Percentiles rank a stretch among this genome's conserved stretches.
phyloP scores from a whole-genome alignment of 2,113 vertebrate genomes.

The Dipodomys ordii region DNA sequence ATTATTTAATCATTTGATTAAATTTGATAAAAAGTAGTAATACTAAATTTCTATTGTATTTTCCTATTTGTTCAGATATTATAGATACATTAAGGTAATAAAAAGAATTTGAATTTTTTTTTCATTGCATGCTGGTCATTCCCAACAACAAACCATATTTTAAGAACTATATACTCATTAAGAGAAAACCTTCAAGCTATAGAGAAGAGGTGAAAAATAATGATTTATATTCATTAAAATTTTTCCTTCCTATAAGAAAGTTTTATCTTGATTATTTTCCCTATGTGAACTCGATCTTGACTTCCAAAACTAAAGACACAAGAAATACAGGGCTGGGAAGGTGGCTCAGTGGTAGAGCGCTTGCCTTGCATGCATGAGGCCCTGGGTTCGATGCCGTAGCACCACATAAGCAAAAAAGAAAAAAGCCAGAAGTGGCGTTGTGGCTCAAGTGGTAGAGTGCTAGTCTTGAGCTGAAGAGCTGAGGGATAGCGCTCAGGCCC shows the following conservation, averaged over 20 bases:
- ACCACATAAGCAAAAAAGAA: too few relatives aligned
- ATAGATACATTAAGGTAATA: slow-evolving; percentile 12
- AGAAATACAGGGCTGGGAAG: not conserved
- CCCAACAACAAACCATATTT: not conserved
- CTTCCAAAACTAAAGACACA: not conserved
- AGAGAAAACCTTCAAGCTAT: not conserved
- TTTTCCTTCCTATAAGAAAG: not conserved
- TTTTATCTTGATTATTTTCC: slow-evolving; percentile 6
- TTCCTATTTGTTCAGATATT: not conserved
- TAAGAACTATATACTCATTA: not conserved
- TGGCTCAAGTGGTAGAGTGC: too few relatives aligned
- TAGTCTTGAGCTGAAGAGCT: too few relatives aligned
- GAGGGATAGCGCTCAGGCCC: too few relatives aligned
- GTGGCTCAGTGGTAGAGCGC: too few relatives aligned
- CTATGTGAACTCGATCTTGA: not conserved
- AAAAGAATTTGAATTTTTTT: slow-evolving; percentile 1
- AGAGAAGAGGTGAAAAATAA: not conserved
- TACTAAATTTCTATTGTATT: slow-evolving; percentile 8
- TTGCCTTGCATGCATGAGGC: too few relatives aligned
- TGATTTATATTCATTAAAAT: not conserved
- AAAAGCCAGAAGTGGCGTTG: too few relatives aligned
- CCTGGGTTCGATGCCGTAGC: too few relatives aligned
- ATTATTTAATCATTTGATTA: slow-evolving; percentile 1
- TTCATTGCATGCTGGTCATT: not conserved
- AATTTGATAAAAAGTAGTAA: slow-evolving; percentile 14